phyloP scores from a whole-genome alignment of 2,113 vertebrate genomes.

The Chauna torquata region DNA sequence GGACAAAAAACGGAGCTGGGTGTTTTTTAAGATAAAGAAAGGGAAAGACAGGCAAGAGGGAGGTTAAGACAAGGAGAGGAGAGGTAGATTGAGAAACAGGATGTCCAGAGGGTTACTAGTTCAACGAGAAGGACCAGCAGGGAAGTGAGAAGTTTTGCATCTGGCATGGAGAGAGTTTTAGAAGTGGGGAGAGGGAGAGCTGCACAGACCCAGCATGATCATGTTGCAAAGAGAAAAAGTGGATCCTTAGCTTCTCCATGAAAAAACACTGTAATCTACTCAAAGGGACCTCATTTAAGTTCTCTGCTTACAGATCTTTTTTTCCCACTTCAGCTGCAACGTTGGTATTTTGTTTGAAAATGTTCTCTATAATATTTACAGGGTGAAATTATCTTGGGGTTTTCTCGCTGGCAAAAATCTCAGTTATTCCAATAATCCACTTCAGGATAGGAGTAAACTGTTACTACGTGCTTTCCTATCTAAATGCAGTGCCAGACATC shows the following conservation, averaged over 20 bases:
- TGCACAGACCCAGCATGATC: background rate
- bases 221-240: background rate
- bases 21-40: background rate
- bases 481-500: background rate
- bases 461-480: background rate
- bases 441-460: background rate
- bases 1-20: background rate
- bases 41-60: background rate
- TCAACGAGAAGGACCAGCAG: background rate
- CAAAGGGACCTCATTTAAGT: background rate
- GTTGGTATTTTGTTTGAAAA: background rate
- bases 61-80: background rate
- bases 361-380: background rate
- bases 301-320: background rate
- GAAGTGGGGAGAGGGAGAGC: background rate
- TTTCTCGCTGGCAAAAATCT: background rate
- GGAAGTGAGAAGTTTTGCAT: background rate
- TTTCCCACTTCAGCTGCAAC: background rate
- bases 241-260: background rate
- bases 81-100: background rate
- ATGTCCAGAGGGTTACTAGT: background rate
- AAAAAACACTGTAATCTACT: background rate
- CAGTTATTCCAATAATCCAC: constrained; percentile 35
- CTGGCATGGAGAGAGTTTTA: background rate
- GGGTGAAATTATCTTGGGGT: background rate